Conservation (phyloP, 2,888 invertebrate species). For the Vanessa cardui region DNA sequence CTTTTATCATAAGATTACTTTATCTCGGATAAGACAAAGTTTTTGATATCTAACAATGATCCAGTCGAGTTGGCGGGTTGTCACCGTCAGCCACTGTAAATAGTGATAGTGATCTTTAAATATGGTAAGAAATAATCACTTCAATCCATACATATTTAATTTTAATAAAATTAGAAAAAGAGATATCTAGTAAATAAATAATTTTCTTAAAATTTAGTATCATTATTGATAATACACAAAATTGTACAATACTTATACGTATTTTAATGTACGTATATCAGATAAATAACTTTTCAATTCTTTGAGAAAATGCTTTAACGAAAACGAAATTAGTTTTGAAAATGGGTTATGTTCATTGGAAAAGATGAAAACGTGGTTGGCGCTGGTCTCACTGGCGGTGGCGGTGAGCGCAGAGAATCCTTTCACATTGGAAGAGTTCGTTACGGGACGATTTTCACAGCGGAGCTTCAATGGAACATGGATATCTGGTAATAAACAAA, state of each 20-base stretch:
- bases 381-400: slow-evolving; percentile 53
- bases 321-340: background rate
- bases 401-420: slow-evolving; percentile 61
- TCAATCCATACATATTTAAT: background rate
- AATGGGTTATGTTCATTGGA: background rate
- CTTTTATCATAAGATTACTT: slow-evolving; percentile 57
- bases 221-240: background rate
- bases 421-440: slow-evolving; percentile 70
- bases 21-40: slow-evolving; percentile 70
- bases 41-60: slow-evolving; percentile 52
- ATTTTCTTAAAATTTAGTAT: background rate
- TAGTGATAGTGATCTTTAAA: slow-evolving; percentile 50
- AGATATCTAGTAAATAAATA: background rate
- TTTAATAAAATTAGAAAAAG: background rate
- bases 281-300: no score
- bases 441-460: slow-evolving; percentile 63
- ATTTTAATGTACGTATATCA: background rate
- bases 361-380: slow-evolving; percentile 53
- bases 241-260: no score
- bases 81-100: slow-evolving; percentile 57
- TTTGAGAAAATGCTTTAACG: no score
- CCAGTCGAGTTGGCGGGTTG: slow-evolving; percentile 65
- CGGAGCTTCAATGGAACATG: slow-evolving; percentile 84
- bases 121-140: slow-evolving; percentile 36
- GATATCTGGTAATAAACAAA: slow-evolving; percentile 81